Evolutionary conservation across 2,797 vertebrate genomes (phyloP), one percentile per base, ranked within the genome.

Genomic region (Melanotaenia nigrans): DNA sequence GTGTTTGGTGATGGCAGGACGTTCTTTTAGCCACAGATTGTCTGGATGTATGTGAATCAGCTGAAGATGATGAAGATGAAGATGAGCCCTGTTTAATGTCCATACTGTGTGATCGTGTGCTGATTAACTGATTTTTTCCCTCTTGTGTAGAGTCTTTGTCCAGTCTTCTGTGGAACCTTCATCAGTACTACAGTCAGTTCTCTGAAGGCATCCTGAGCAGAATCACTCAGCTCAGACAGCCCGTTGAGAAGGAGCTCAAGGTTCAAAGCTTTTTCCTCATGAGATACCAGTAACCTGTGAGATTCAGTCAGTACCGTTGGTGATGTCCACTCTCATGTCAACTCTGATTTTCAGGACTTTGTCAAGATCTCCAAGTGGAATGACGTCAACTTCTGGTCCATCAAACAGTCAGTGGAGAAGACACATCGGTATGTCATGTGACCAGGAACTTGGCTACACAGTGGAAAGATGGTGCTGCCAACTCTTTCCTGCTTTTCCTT

Each of bases 291-390:
- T 18, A 61, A 54, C 13, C 3, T 16, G 28, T 32, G 11, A 13
- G 12, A 57, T 3, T 3, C 7, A 1, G 0, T 2, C 20, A 5
- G 16, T 47, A 5, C 5, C 24, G 14, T 36, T 40, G 20, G 68
- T 4, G 25, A 53, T 6, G n/a, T 64, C 25, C 5, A 28, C 8
- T 69, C 18, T 47, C 7, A 65, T 59, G 1, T 58, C 0, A 63
- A 55, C 33, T 74, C 13, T 53, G 35, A 2, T 78, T 71, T 6
- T 61, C 71, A 99, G 98, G 97, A 96, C 89, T 99, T 99, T 94
- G 96, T 99, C 67, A 98, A 98, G 92, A 98, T 99, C 90, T 98
- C 96, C 1, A 97, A 92, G 75, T 99, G 98, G 98, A 99, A 98
- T 47, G 98, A 99, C n/a, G 95, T 97, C 81, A 99, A 96, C 86